Evolutionary conservation across 2,113 vertebrate genomes (phyloP).

Genomic region (Spea bombifrons): DNA sequence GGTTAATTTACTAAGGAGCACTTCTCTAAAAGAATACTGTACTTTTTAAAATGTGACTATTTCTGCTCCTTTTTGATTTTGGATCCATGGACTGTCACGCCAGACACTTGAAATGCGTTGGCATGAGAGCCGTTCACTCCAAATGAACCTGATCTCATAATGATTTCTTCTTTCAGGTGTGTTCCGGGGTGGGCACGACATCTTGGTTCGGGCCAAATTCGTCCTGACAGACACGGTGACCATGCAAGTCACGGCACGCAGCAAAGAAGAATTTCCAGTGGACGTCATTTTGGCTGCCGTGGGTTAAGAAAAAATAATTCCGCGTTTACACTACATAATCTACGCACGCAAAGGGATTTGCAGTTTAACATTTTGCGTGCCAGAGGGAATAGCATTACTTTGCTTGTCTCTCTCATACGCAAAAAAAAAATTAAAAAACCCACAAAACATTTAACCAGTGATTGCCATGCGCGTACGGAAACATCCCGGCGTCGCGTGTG

Average conservation of each 20-base stretch:
- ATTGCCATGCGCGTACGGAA: conserved; percentile 14
- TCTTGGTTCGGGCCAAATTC: conserved; percentile 69
- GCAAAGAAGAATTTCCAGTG: conserved; percentile 69
- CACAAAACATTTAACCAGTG: neutral
- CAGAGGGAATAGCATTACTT: neutral
- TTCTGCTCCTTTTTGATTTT: too few species aligned
- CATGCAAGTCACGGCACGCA: conserved; percentile 75
- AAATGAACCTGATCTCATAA: too few species aligned
- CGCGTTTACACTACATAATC: neutral
- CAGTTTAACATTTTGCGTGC: conserved; percentile 3
- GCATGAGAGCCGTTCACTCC: too few species aligned
- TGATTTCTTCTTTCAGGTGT: conserved; percentile 59
- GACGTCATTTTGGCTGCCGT: conserved; percentile 73
- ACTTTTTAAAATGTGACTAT: too few species aligned
- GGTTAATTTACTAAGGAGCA: too few species aligned
- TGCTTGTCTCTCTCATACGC: too few species aligned
- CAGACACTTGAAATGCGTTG: too few species aligned
- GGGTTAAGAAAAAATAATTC: conserved; percentile 49
- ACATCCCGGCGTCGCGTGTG: neutral
- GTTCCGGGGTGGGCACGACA: conserved; percentile 73
- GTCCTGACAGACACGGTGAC: conserved; percentile 74
- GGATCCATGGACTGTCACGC: too few species aligned
- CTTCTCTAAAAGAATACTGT: too few species aligned
- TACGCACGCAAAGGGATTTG: conserved; percentile 4
- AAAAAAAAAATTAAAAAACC: too few species aligned